A percentile compares a stretch with the other conserved stretches of the same genome.
These are phyloP conservation scores for Elephantulus edwardii DNA, from an alignment of 2,113 vertebrate species.

Conservation along the genomic window DNA sequence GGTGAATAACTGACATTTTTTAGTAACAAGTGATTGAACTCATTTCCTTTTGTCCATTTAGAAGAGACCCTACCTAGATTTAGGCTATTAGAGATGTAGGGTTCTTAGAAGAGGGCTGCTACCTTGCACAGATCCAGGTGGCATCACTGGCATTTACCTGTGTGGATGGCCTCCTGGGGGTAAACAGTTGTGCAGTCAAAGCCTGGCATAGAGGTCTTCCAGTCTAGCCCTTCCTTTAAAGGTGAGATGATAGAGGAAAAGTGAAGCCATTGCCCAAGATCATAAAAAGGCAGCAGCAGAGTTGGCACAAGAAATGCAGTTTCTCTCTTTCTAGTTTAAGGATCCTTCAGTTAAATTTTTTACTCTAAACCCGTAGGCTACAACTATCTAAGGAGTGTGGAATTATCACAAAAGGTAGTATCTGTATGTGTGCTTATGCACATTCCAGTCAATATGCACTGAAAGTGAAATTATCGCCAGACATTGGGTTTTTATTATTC, in stretches of 20 bases:
- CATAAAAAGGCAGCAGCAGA: background rate
- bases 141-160: background rate
- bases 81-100: background rate
- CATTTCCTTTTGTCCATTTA: background rate
- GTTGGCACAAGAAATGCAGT: background rate
- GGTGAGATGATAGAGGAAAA: background rate
- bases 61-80: background rate
- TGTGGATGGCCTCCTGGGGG: background rate
- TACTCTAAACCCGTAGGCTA: background rate
- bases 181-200: background rate
- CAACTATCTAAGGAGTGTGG: background rate
- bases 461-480: background rate
- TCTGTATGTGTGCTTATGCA: background rate
- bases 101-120: background rate
- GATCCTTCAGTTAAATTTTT: background rate
- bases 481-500: background rate
- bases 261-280: background rate
- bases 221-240: background rate
- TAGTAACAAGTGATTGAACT: background rate
- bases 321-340: background rate
- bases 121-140: background rate
- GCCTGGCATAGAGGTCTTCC: background rate
- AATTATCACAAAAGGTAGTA: background rate
- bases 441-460: background rate
- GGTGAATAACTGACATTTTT: background rate